Base-by-base conservation (phyloP, 2,797 vertebrate species). In the Sebastes cheni region DNA sequence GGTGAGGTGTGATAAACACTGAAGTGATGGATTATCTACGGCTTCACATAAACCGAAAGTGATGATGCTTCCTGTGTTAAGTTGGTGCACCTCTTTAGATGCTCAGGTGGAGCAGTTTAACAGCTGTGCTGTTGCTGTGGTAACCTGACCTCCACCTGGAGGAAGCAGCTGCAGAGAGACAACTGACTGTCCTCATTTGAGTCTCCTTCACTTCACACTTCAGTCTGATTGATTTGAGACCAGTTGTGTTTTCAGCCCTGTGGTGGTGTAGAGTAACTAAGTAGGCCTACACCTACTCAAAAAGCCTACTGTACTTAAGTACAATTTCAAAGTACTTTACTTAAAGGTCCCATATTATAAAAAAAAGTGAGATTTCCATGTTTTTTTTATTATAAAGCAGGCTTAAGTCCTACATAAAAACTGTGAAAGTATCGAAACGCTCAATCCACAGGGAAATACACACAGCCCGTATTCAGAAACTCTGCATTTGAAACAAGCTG, bases 141-240 rank as follows among this genome's bases (percentile, higher is more conserved):
- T 68, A 25, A 79, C 68, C 25, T 79, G 75, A 79, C 72, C 79
- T 77, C 22, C 29, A 71, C 70, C 14, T 7, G 27, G 25, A 72
- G 76, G 65, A 76, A 72, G n/a, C 56, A 46, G 59, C 52, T 60
- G 52, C 25, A 64, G 72, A 54, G 18, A 34, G 6, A n/a, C 29
- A 2, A 1, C 61, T n/a, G 29, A 20, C 27, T n/a, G 59, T 62
- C 20, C 30, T 62, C 30, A 11, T 34, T 62, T 62, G 11, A 34
- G 60, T 22, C 60, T 39, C 36, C 4, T 42, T 16, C 36, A 66
- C 2, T 42, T 27, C n/a, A 46, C n/a, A 27, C 36, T 27, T 6
- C 36, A 27, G 59, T n/a, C 18, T n/a, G 29, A 32, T 18, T 32
- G 4, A 30, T 60, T 9, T 60, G 16, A 61, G 60, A 34, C 60